Conservation (phyloP, 2,113 vertebrate genomes). For the Sminthopsis crassicaudata region DNA sequence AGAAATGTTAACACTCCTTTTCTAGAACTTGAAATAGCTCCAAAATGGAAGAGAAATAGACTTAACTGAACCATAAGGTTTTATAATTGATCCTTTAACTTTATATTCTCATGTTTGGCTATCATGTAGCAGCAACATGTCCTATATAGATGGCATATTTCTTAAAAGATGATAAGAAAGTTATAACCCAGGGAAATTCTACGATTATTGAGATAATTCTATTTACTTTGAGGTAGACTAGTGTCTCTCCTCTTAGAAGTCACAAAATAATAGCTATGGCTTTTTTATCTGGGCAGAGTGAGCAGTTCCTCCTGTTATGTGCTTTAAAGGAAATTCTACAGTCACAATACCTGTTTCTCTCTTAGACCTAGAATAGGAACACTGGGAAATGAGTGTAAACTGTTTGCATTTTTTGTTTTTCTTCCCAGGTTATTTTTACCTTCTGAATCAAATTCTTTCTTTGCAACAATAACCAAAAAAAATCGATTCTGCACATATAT, state of each 20-base stretch:
- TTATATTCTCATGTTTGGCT: not conserved
- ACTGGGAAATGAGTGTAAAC: too few species aligned
- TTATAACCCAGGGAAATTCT: not conserved
- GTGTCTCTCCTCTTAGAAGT: not conserved
- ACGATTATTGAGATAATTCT: not conserved
- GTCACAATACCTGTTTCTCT: slow-evolving; percentile 4
- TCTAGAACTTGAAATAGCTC: not conserved
- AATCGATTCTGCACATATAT: too few species aligned
- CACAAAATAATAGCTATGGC: not conserved
- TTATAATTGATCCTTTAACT: not conserved
- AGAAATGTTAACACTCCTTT: not conserved
- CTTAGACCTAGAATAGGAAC: slow-evolving; percentile 36
- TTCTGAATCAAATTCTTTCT: too few species aligned
- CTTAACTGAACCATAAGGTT: not conserved
- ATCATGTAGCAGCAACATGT: not conserved
- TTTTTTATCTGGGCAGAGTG: not conserved
- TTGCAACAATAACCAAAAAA: too few species aligned
- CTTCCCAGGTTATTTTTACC: too few species aligned
- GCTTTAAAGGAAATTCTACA: not conserved
- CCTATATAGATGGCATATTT: not conserved
- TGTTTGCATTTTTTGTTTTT: too few species aligned
- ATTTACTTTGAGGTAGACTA: not conserved
- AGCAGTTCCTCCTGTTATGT: slow-evolving; percentile 13
- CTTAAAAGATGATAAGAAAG: not conserved
- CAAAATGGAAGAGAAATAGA: not conserved